Conservation (phyloP, 2,797 vertebrate species). For the Characodon lateralis region DNA sequence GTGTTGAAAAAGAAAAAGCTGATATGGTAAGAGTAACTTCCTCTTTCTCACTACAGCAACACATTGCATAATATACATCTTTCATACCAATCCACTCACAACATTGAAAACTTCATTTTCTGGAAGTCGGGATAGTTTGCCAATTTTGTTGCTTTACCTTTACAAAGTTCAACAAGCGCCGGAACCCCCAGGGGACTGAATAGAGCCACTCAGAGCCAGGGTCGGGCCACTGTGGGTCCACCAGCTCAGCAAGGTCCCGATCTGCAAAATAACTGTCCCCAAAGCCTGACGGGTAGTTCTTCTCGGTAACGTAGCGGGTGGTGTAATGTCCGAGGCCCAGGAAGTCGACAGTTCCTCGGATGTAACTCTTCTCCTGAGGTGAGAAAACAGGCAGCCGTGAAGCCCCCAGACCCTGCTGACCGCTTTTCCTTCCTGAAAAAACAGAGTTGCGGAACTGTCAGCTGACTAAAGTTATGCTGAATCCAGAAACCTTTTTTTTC, state of each 20-base stretch:
- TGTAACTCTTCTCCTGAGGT: constrained; percentile 87
- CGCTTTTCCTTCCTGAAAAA: constrained; percentile 85
- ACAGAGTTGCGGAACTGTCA: not conserved
- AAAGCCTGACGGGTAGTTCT: constrained; percentile 81
- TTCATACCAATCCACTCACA: no score
- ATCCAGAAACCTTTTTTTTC: not conserved
- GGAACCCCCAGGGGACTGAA: constrained; percentile 91
- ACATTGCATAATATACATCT: no score
- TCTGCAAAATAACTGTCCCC: constrained; percentile 86
- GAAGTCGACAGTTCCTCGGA: constrained; percentile 90
- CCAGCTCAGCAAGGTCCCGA: constrained; percentile 85
- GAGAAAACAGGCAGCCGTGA: constrained; percentile 88
- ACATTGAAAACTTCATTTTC: no score
- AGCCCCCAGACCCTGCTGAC: constrained; percentile 85
- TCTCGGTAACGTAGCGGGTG: constrained; percentile 86
- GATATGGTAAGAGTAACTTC: not conserved
- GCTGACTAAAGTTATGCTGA: not conserved
- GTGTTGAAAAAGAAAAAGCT: no score
- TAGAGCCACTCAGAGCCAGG: constrained; percentile 88
- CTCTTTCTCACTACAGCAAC: not conserved
- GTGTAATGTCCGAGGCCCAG: constrained; percentile 91
- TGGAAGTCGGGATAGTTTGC: not conserved
- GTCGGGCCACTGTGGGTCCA: constrained; percentile 88
- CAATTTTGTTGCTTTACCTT: constrained; percentile 77
- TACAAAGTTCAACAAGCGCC: constrained; percentile 88